A percentile compares a stretch with the other conserved stretches of the same genome.
These are phyloP conservation scores for Mallateleia sp. DNA, from an alignment of 2,888 invertebrate species.

Conservation along the genomic window DNA sequence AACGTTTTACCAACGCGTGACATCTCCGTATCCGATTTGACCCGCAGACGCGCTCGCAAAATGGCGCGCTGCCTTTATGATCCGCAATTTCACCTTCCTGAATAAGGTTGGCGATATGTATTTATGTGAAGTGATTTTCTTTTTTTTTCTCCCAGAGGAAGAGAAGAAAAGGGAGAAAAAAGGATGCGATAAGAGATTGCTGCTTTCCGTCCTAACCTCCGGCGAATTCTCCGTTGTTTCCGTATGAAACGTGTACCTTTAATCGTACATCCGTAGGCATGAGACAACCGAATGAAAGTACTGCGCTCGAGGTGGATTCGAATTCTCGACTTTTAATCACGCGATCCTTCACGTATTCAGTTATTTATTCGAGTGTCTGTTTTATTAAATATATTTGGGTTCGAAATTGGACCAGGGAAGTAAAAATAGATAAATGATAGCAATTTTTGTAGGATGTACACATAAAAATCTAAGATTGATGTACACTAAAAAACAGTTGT, in stretches of 20 bases:
- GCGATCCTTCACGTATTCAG: constrained; percentile 6
- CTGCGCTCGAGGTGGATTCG: constrained; percentile 12
- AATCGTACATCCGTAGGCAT: constrained; percentile 2
- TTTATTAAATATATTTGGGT: neutral
- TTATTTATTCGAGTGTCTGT: neutral
- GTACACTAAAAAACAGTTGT: too few species aligned
- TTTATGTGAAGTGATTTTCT: constrained; percentile 38
- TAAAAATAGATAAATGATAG: too few species aligned
- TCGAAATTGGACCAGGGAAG: too few species aligned
- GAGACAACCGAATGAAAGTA: constrained; percentile 22
- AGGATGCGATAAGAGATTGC: constrained; percentile 32
- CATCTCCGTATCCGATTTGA: constrained; percentile 71
- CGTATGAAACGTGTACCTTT: constrained; percentile 22
- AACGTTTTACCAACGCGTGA: constrained; percentile 79
- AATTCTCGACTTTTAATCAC: constrained; percentile 6
- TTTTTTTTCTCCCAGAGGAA: neutral
- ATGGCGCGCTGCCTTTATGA: constrained; percentile 37
- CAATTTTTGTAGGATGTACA: too few species aligned
- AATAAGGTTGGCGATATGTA: neutral
- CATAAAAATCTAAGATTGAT: too few species aligned
- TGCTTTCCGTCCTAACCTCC: constrained; percentile 14
- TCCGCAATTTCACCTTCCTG: constrained; percentile 3
- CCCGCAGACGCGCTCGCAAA: constrained; percentile 38
- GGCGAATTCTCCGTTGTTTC: constrained; percentile 19
- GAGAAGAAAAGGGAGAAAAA: neutral